A percentile compares a stretch with the other conserved stretches of the same genome.
Evolutionary conservation across 2,797 vertebrate genomes (phyloP).

Genomic region (Crossoptilon crossoptilon): DNA sequence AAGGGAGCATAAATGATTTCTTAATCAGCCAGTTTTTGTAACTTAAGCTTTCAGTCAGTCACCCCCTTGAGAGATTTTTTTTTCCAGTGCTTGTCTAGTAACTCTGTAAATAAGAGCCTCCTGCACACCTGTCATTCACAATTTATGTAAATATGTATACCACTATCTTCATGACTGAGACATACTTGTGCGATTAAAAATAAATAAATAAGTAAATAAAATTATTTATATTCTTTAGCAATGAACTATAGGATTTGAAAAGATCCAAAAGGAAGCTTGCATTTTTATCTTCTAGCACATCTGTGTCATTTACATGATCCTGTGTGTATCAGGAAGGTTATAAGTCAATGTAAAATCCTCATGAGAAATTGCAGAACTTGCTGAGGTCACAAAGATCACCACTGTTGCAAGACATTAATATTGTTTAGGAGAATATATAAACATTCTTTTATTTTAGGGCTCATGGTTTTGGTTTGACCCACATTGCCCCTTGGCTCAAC

Average conservation of each 20-base stretch:
- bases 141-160: neutral
- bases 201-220: neutral
- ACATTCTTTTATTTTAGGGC: neutral
- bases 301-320: slow-evolving; percentile 2
- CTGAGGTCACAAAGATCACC: neutral
- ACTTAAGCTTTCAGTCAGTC: neutral
- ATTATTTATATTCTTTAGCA: neutral
- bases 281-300: neutral
- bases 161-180: neutral
- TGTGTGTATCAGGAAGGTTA: neutral
- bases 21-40: neutral
- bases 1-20: neutral
- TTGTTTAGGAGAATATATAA: neutral
- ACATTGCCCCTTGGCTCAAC: neutral
- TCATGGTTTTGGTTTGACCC: neutral
- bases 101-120: neutral
- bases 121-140: neutral
- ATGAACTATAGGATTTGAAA: neutral
- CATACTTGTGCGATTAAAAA: neutral
- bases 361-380: neutral
- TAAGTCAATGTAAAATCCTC: neutral
- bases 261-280: neutral
- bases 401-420: neutral
- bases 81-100: neutral
- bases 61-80: neutral